Evolutionary conservation across 2,797 vertebrate genomes (phyloP), one percentile per base, ranked within the genome.

Genomic region (Loriculus beryllinus): DNA sequence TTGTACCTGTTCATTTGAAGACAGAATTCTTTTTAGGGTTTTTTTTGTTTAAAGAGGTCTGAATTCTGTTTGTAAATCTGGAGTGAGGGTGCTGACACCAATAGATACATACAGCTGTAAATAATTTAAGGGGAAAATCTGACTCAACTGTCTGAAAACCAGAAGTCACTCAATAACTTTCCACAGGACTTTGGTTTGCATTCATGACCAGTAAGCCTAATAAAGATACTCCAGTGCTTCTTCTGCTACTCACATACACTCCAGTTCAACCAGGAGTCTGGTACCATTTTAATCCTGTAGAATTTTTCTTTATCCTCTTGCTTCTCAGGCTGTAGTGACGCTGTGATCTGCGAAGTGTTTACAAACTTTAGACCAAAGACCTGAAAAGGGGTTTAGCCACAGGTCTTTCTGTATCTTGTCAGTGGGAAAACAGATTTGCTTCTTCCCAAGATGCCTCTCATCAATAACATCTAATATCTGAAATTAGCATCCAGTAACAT

Each of bases 1-100:
- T 93, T 79, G 45, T 96, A 70, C 47, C 67, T 91, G 67, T 88
- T 94, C 86, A 72, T 86, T 82, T 93, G 54, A 94, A 90, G 31
- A 76, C 72, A 70, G n/a, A 48, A 29, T 86, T 85, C 8, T 49
- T 77, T 76, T 51, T 40, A 10, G 10, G 10, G 35, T 42, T 31
- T 65, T 43, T 14, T 45, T 22, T 43, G 42, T 43, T 9, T 8
- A 10, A 43, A 78, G 25, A 69, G 10, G 3, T 37, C 56, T 88
- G 59, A 94, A 60, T 90, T 92, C 37, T 79, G 12, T 91, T 93
- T 79, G 16, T 76, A 90, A 92, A 83, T 91, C 72, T 88, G 69
- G 33, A 82, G 13, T 74, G 79, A 86, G 43, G 74, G 20, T 76
- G 51, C 31, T 91, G 65, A 83, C 59, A 21, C 51, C 39, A 49